A percentile compares a stretch with the other conserved stretches of the same genome.
These are phyloP conservation scores for Helicoverpa armigera DNA, from an alignment of 1,140 invertebrate species.

Conservation along the genomic window DNA sequence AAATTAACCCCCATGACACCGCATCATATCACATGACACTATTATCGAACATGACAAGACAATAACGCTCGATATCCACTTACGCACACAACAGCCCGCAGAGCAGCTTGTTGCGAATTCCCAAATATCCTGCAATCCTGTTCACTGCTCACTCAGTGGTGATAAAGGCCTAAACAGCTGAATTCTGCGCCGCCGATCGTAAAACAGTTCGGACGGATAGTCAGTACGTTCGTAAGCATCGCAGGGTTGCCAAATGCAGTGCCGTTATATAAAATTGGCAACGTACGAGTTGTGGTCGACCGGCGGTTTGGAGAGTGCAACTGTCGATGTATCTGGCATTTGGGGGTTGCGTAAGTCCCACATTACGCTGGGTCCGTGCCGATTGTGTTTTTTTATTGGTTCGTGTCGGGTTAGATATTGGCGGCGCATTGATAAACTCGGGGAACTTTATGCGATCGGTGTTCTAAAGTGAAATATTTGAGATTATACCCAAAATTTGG, in stretches of 20 bases:
- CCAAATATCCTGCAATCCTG: neutral
- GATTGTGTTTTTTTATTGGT: conserved; percentile 8
- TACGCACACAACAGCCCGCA: conserved; percentile 1
- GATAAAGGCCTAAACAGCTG: conserved; percentile 32
- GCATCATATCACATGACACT: neutral
- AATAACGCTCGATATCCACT: neutral
- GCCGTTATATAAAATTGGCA: conserved; percentile 47
- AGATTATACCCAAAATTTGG: neutral
- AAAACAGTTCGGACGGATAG: conserved; percentile 41
- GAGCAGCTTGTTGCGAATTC: neutral
- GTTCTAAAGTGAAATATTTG: neutral
- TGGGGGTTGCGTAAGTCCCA: conserved; percentile 1
- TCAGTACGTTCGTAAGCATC: neutral
- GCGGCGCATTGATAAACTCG: no score
- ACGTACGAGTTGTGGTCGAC: conserved; percentile 34
- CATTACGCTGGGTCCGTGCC: neutral
- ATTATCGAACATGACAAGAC: neutral
- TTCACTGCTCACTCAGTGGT: conserved; percentile 19
- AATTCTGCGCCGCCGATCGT: conserved; percentile 27
- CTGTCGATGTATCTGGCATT: conserved; percentile 22
- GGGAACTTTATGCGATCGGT: no score
- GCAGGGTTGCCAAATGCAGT: conserved; percentile 36
- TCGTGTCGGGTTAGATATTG: neutral
- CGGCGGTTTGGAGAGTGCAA: conserved; percentile 26
- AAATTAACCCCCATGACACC: neutral